A percentile compares a stretch with the other conserved stretches of the same genome.
These are phyloP conservation scores for Eutrigla gurnardus DNA, from an alignment of 2,797 vertebrate species.

Conservation along the genomic window DNA sequence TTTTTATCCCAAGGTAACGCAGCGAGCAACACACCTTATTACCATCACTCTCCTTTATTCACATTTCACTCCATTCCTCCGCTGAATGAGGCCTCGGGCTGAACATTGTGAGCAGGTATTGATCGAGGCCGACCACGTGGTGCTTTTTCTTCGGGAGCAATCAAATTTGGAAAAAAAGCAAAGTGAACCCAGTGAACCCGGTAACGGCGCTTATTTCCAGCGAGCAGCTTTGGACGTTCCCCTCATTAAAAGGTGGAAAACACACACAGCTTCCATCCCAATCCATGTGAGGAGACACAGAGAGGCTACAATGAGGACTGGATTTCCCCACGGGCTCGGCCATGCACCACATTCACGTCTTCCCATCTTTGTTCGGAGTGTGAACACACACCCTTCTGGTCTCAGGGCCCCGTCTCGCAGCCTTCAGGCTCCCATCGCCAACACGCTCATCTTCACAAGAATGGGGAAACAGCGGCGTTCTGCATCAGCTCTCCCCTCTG, in stretches of 20 bases:
- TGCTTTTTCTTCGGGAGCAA: neutral
- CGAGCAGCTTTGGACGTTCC: constrained; percentile 18
- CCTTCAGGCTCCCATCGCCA: constrained; percentile 53
- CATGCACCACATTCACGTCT: constrained; percentile 35
- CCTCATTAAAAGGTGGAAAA: constrained; percentile 54
- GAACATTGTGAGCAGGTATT: constrained; percentile 10
- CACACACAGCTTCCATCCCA: constrained; percentile 14
- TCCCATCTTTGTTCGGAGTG: constrained; percentile 36
- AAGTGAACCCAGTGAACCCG: constrained; percentile 39
- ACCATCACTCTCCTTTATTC: neutral
- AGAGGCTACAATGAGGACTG: constrained; percentile 12
- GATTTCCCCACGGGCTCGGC: constrained; percentile 27
- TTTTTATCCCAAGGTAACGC: neutral
- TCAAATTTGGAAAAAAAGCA: constrained; percentile 12
- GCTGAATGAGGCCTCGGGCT: neutral
- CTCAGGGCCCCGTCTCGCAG: constrained; percentile 45
- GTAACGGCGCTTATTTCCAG: constrained; percentile 17
- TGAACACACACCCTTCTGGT: constrained; percentile 61
- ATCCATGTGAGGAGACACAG: constrained; percentile 6
- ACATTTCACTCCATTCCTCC: neutral
- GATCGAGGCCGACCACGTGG: neutral
- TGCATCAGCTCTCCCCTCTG: constrained; percentile 63
- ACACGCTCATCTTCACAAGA: constrained; percentile 33
- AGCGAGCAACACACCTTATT: neutral
- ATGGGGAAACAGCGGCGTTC: constrained; percentile 56